Conservation (phyloP, 2,888 invertebrate species). For the Rotaria magnacalcarata region DNA sequence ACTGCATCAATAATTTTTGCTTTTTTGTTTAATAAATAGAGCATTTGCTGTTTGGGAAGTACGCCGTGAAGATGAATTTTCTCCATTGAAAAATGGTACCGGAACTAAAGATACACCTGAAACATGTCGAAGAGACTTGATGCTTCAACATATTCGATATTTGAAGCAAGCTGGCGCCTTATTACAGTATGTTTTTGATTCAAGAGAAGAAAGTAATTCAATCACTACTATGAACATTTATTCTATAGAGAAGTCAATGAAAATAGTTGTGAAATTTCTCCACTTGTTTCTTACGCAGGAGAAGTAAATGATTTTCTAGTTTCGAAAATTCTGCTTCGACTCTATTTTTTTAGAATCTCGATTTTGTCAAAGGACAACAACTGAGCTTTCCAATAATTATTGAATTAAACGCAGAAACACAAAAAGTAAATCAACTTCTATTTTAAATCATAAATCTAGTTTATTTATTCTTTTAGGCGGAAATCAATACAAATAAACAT, state of each 20-base stretch:
- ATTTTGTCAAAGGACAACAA: neutral
- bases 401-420: neutral
- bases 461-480: neutral
- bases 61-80: conserved; percentile 86
- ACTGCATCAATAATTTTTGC: too few relatives aligned
- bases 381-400: neutral
- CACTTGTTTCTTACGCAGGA: conserved; percentile 81
- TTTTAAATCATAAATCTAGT: neutral
- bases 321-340: too few relatives aligned
- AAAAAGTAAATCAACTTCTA: neutral
- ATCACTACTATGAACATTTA: too few relatives aligned
- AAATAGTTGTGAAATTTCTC: conserved; percentile 78
- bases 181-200: neutral
- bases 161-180: conserved; percentile 38
- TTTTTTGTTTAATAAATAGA: conserved; percentile 50
- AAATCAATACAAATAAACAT: neutral
- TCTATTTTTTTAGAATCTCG: neutral
- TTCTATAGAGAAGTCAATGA: conserved; percentile 53
- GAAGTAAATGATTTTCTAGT: conserved; percentile 61
- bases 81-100: conserved; percentile 89
- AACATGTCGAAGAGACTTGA: conserved; percentile 75
- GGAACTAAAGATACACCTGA: conserved; percentile 72
- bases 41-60: conserved; percentile 83
- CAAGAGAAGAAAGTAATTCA: neutral
- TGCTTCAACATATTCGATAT: conserved; percentile 67